phyloP scores from a whole-genome alignment of 2,888 invertebrate genomes.

The Morinoia aosen region DNA sequence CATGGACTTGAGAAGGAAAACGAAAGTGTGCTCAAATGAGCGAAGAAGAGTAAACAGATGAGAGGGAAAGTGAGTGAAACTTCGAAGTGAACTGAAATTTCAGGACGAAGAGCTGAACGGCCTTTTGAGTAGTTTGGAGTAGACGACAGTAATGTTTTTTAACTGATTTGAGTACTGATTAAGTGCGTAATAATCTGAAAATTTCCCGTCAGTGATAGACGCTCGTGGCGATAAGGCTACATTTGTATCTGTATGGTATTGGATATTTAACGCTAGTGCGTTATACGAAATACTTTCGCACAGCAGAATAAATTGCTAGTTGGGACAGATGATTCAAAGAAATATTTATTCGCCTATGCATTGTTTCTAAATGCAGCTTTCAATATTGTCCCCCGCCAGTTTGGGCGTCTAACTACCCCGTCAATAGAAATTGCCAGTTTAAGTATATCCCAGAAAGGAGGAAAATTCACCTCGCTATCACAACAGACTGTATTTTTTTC shows the following conservation, averaged over 20 bases:
- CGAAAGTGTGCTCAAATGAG: neutral
- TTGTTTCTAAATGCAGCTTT: neutral
- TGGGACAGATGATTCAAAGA: neutral
- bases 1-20: neutral
- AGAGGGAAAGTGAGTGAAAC: neutral
- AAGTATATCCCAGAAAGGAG: too few species aligned
- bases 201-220: neutral
- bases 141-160: neutral
- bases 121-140: neutral
- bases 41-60: neutral
- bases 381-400: too few species aligned
- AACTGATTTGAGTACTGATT: neutral
- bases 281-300: neutral
- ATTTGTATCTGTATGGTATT: neutral
- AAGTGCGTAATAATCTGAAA: neutral
- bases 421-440: too few species aligned
- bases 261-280: neutral
- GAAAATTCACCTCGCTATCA: neutral
- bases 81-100: neutral
- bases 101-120: neutral
- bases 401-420: too few species aligned
- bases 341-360: neutral
- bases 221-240: neutral
- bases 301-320: neutral
- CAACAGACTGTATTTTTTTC: neutral